Conservation (phyloP, 2,888 invertebrate species). For the Germaria angustata region DNA sequence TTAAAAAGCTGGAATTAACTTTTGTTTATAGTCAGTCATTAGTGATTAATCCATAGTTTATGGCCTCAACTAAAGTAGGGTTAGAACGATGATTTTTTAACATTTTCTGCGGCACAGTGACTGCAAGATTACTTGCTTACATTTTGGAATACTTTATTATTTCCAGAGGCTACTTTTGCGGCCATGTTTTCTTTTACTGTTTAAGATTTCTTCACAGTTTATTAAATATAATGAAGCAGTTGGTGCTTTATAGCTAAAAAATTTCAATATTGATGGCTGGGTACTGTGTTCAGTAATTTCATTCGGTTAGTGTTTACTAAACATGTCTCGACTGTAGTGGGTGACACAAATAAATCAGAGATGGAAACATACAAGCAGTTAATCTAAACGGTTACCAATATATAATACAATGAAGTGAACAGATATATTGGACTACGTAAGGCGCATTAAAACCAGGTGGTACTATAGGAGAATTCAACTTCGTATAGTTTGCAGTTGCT, state of each 20-base stretch:
- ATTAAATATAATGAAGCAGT: constrained; percentile 26
- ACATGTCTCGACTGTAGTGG: constrained; percentile 3
- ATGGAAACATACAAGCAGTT: too few relatives aligned
- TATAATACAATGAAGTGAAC: too few relatives aligned
- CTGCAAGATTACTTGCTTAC: constrained; percentile 80
- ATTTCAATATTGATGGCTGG: background rate
- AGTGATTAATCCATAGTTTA: constrained; percentile 9
- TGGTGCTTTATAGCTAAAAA: constrained; percentile 1
- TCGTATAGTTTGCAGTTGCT: too few relatives aligned
- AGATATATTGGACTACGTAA: too few relatives aligned
- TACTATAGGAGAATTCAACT: too few relatives aligned
- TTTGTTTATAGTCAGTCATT: constrained; percentile 22
- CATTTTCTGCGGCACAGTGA: background rate
- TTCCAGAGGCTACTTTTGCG: constrained; percentile 79
- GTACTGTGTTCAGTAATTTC: constrained; percentile 6
- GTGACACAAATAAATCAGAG: background rate
- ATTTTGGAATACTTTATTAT: constrained; percentile 86
- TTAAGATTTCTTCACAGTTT: background rate
- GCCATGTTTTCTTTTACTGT: constrained; percentile 72
- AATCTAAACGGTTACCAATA: too few relatives aligned
- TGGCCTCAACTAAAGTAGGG: constrained; percentile 56
- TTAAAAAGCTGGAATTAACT: background rate
- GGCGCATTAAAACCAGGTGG: too few relatives aligned
- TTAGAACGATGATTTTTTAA: constrained; percentile 44
- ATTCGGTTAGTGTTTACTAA: background rate